These are phyloP conservation scores for Trinorchestia longiramus DNA, from an alignment of 1,140 invertebrate genomes.

Conservation along the genomic window DNA sequence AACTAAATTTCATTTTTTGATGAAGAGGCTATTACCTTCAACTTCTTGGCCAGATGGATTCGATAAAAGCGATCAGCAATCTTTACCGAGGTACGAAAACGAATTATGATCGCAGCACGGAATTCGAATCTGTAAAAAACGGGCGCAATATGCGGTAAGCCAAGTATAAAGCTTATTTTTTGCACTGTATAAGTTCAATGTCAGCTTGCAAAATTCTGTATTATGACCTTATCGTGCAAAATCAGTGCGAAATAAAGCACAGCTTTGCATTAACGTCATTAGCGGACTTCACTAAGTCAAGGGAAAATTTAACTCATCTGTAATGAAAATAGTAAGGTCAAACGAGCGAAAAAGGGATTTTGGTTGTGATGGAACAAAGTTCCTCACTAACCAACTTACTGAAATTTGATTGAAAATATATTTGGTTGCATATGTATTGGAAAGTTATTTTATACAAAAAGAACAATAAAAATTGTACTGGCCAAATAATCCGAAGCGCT, in stretches of 20 bases:
- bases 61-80: not conserved
- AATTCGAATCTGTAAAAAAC: not conserved
- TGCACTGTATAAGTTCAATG: not conserved
- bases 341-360: not conserved
- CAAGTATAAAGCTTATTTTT: not conserved
- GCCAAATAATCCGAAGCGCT: too few species aligned
- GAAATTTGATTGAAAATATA: not conserved
- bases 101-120: not conserved
- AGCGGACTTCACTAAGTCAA: not conserved
- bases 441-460: not conserved
- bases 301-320: not conserved
- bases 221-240: not conserved
- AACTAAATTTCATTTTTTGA: not conserved
- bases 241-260: not conserved
- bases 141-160: not conserved
- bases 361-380: not conserved
- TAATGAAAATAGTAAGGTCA: not conserved
- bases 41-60: not conserved
- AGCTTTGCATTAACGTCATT: not conserved
- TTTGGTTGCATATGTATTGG: not conserved
- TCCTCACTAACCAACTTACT: not conserved
- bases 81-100: not conserved
- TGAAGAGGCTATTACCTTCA: not conserved
- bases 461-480: not conserved
- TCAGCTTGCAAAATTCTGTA: not conserved